Base-by-base conservation (phyloP, 92 coral and sea anemone species). In the Umimayanthus chanpuru region DNA sequence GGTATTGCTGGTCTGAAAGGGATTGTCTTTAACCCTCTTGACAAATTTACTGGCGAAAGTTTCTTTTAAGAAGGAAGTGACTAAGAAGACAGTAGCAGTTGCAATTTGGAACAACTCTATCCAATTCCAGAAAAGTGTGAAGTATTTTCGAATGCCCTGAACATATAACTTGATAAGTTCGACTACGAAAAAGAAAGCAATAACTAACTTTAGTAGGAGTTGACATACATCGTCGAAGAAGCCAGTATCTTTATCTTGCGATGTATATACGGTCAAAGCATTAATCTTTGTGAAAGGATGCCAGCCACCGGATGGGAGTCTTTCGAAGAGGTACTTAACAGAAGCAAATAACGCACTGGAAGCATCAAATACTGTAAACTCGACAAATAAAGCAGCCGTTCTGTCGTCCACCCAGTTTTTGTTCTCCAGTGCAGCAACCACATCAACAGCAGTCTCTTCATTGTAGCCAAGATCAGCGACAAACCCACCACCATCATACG, bases 381-480 rank as follows among this genome's bases (percentile, higher is more conserved):
- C 98, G 25, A 93, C 76, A 76, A 96, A 88, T 21, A 96, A 87
- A 6, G 93, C 98, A 2, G 94, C 93, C 3, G 98, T 94, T 40
- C 88, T 90, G 43, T 95, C 92, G 75, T 96, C 98, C 40, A 96
- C 90, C 98, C 98, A 94, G 47, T 88, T 44, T 8, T 86, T 83
- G 38, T 86, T 47, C 75, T 89, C 92, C 40, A 96, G 85, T 26
- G 81, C 77, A 15, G 32, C 81, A 29, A 93, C 75, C 18, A 89
- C 88, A 43, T 88, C 73, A 25, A 86, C 50, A 15, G 98, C 98
- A 12, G 90, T 86, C 79, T 86, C 86, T 43, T 86, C 75, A 86
- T 92, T 88, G 89, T 93, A 95, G 15, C 98, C 94, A 65, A 96
- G 94, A 53, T 94, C 96, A 12, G 96, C 94, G 3, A 96, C 98